A percentile compares a stretch with the other conserved stretches of the same genome.
These are phyloP conservation scores for Drosophila athabasca DNA, from an alignment of 1,140 invertebrate genomes.

Conservation along the genomic window DNA sequence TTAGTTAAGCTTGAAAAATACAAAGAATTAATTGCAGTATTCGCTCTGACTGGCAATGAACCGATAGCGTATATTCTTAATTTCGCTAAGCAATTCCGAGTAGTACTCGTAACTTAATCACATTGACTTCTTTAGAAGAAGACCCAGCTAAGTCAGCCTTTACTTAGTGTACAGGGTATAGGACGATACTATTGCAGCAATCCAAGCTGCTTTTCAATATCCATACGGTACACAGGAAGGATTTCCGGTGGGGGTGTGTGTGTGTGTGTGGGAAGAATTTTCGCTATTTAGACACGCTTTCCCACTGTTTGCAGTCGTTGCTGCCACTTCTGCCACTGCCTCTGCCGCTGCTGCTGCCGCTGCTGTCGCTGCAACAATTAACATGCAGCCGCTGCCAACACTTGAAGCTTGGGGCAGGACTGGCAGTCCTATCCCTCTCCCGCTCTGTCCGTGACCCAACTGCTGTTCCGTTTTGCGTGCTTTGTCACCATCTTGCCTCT, in stretches of 20 bases:
- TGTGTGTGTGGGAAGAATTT: constrained; percentile 34
- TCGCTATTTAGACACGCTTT: constrained; percentile 76
- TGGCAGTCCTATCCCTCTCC: constrained; percentile 14
- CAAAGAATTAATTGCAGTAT: too few relatives aligned
- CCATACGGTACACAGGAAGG: constrained; percentile 45
- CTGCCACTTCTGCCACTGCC: constrained; percentile 39
- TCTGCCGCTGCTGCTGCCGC: constrained; percentile 42
- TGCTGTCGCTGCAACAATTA: constrained; percentile 69
- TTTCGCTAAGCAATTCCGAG: too few relatives aligned
- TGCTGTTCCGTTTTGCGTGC: constrained; percentile 63
- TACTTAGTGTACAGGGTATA: constrained; percentile 15
- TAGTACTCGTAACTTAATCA: too few relatives aligned
- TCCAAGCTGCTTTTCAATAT: constrained; percentile 66
- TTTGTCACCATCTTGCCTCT: constrained; percentile 71
- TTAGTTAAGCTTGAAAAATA: too few relatives aligned
- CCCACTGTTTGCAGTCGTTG: constrained; percentile 64
- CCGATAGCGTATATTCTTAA: too few relatives aligned
- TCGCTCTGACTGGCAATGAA: too few relatives aligned
- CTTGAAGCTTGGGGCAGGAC: constrained; percentile 42
- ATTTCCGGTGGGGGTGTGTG: constrained; percentile 22
- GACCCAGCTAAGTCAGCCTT: constrained; percentile 1
- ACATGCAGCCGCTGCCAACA: constrained; percentile 71
- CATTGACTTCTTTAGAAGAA: too few relatives aligned
- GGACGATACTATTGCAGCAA: constrained; percentile 1
- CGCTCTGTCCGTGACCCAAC: constrained; percentile 6